phyloP scores from a whole-genome alignment of 2,888 invertebrate genomes.

The Agrotis clavis region DNA sequence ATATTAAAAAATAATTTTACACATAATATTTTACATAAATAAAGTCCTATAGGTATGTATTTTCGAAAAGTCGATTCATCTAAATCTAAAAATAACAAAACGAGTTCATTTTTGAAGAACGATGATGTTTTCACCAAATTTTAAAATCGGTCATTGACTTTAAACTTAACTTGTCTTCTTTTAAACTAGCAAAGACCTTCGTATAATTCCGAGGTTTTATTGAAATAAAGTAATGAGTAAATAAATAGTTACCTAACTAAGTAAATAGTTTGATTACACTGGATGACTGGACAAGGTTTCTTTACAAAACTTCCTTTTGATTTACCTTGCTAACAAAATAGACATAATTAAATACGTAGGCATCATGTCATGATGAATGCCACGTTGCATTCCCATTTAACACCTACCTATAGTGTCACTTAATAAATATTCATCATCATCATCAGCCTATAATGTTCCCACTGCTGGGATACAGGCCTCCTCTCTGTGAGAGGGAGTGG shows the following conservation, averaged over 20 bases:
- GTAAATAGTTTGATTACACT: constrained; percentile 5
- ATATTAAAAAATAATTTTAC: too few species aligned
- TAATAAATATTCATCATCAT: too few species aligned
- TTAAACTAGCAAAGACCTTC: constrained; percentile 7
- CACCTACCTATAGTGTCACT: too few species aligned
- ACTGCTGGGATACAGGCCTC: too few species aligned
- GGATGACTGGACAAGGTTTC: constrained; percentile 12
- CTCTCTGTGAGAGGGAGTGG: too few species aligned
- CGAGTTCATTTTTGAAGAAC: not conserved
- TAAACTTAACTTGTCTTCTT: constrained; percentile 7
- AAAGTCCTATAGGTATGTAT: not conserved
- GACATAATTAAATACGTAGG: not conserved
- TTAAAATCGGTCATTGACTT: constrained; percentile 15
- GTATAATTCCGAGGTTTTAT: constrained; percentile 3
- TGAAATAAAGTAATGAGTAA: not conserved
- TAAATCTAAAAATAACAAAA: constrained; percentile 1
- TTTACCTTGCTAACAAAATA: not conserved
- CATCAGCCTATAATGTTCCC: too few species aligned
- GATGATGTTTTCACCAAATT: not conserved
- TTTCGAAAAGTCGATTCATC: not conserved
- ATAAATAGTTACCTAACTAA: not conserved
- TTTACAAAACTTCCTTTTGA: not conserved
- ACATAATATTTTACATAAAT: too few species aligned
- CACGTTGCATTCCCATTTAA: not conserved
- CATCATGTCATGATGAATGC: not conserved